Conservation (phyloP, 2,888 invertebrate genomes). For the Pristionchus exspectatus region DNA sequence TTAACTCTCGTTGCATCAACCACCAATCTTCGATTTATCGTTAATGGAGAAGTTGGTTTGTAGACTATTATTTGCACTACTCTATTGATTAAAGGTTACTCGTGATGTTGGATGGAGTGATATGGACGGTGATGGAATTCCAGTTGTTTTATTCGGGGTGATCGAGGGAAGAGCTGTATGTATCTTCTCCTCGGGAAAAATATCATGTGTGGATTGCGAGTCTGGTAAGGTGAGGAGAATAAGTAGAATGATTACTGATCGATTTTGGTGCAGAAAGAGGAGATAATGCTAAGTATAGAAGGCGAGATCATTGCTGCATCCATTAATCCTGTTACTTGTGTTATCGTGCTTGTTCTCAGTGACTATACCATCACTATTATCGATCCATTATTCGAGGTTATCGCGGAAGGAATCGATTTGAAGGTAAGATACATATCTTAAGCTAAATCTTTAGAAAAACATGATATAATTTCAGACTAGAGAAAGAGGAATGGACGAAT, state of each 20-base stretch:
- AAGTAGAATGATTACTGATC: not conserved
- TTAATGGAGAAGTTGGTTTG: not conserved
- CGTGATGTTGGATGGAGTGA: not conserved
- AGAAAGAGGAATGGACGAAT: constrained; percentile 26
- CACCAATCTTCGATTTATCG: not conserved
- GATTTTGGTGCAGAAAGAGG: not conserved
- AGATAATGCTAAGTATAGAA: not conserved
- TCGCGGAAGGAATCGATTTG: constrained; percentile 7
- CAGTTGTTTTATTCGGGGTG: not conserved
- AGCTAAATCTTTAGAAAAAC: not conserved
- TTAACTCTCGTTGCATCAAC: not conserved
- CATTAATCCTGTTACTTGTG: not conserved
- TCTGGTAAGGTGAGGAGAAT: not conserved
- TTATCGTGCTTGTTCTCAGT: constrained; percentile 1
- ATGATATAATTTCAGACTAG: constrained; percentile 2
- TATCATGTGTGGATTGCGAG: constrained; percentile 20
- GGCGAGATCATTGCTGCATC: not conserved
- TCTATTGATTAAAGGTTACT: not conserved
- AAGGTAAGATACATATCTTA: not conserved
- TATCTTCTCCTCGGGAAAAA: constrained; percentile 14
- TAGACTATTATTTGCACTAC: not conserved
- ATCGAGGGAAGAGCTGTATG: constrained; percentile 31
- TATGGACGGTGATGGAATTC: not conserved
- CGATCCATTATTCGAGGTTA: constrained; percentile 37
- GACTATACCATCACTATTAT: not conserved